Evolutionary conservation across 2,888 invertebrate species (phyloP), one percentile per base, ranked within the genome.

Genomic region (Ormyrus nitidulus): DNA sequence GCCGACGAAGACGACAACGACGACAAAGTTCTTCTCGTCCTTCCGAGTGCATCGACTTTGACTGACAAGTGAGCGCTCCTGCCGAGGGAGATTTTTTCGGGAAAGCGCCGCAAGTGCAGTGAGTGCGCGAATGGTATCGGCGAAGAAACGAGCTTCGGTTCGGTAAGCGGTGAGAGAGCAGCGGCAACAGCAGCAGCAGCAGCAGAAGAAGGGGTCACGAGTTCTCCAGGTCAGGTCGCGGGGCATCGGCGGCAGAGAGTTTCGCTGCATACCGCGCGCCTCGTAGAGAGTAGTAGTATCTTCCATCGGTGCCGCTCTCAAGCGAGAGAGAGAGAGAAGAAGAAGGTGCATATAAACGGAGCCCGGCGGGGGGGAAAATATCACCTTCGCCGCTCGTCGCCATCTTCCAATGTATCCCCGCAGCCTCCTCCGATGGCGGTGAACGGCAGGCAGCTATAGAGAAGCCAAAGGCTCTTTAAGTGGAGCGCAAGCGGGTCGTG

Each of bases 401-500:
- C 79, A 74, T 79, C 79, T 79, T 79, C 74, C 56, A 34, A 69
- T 69, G 73, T 69, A 79, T 75, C 65, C 64, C 62, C 74, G 79
- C 71, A 72, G 80, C 76, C 70, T 71, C 75, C 75, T 34, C n/a
- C 34, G 34, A 34, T 19, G 54, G 58, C 70, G 66, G 80, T 77
- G 72, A 77, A 70, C 80, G 80, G 68, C 64, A 34, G 10, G 69
- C 54, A 64, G 44, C 68, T 53, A 64, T 58, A 58, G 11, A 62
- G 53, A 34, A 54, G 54, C 54, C 19, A 64, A 58, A n/a, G 54
- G 54, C 70, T 34, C 34, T 34, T 66, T 83, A 83, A 84, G 83
- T 81, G 83, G 82, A 83, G 81, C 83, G 71, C 70, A 34, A 34
- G 79, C 77, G 77, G 81, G 80, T 83, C 84, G 84, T 84, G 85